phyloP scores from a whole-genome alignment of 2,113 vertebrate genomes.

The Toxostoma redivivum region DNA sequence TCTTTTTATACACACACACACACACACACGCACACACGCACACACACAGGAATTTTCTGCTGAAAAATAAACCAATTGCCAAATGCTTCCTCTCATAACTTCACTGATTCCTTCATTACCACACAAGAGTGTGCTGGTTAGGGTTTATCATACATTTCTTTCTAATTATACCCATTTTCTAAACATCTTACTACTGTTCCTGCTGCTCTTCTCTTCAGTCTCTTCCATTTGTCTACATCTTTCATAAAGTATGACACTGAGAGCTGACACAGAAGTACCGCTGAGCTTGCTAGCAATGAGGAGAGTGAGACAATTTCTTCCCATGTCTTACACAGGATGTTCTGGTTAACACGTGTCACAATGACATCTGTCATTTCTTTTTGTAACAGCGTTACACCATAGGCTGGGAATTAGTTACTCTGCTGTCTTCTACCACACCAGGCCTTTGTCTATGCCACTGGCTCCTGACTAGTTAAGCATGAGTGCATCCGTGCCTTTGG shows the following conservation, averaged over 20 bases:
- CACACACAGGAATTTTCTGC: neutral
- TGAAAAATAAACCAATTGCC: neutral
- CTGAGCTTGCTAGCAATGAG: neutral
- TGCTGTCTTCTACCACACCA: neutral
- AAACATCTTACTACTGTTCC: neutral
- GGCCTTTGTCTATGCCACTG: neutral
- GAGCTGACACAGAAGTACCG: neutral
- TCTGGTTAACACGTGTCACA: conserved; percentile 43
- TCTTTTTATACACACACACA: neutral
- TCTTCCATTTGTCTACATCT: conserved; percentile 5
- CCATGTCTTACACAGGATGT: conserved; percentile 26
- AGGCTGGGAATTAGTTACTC: neutral
- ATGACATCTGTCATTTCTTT: neutral
- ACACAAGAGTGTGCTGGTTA: neutral
- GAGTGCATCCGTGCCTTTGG: neutral
- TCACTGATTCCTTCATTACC: neutral
- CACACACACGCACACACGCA: rapidly evolving
- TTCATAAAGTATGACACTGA: neutral
- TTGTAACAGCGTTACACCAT: neutral
- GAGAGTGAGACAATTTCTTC: conserved; percentile 8
- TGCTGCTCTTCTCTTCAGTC: conserved; percentile 12
- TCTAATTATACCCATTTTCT: neutral
- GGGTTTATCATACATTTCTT: neutral
- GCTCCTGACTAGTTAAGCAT: neutral
- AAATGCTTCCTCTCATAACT: neutral